Evolutionary conservation across 2,113 vertebrate species (phyloP).

Genomic region (Diphyllodes magnificus): DNA sequence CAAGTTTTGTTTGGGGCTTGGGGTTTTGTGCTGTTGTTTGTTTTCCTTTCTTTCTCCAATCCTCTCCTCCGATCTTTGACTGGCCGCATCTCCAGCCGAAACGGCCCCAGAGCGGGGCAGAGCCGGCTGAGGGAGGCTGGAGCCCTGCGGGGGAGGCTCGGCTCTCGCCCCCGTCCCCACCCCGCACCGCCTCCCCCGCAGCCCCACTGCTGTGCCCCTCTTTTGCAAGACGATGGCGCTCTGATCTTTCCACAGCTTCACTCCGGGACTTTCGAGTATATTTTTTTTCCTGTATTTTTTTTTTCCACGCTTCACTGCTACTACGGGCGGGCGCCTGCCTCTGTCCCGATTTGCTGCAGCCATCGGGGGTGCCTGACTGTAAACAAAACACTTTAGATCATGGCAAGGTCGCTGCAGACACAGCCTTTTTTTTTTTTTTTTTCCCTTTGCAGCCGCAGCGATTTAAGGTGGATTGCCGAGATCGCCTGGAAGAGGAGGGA

Average conservation of each 20-base stretch:
- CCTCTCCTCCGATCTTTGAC: not conserved
- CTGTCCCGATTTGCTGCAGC: constrained; percentile 35
- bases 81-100: not conserved
- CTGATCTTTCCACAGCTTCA: not conserved
- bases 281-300: not conserved
- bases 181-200: not conserved
- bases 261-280: not conserved
- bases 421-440: not conserved
- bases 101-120: not conserved
- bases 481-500: not conserved
- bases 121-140: accelerated
- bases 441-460: not conserved
- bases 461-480: constrained; percentile 66
- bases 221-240: constrained; percentile 57
- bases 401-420: constrained; percentile 59
- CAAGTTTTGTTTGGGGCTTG: not conserved
- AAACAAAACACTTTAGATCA: constrained; percentile 71
- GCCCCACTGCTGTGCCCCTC: not conserved
- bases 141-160: not conserved
- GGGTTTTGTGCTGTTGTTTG: not conserved
- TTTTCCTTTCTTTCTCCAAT: not conserved
- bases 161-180: not conserved
- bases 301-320: constrained; percentile 11
- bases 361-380: constrained; percentile 55
- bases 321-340: constrained; percentile 32